Evolutionary conservation across 2,797 vertebrate genomes (phyloP).

Genomic region (Salarias fasciatus): DNA sequence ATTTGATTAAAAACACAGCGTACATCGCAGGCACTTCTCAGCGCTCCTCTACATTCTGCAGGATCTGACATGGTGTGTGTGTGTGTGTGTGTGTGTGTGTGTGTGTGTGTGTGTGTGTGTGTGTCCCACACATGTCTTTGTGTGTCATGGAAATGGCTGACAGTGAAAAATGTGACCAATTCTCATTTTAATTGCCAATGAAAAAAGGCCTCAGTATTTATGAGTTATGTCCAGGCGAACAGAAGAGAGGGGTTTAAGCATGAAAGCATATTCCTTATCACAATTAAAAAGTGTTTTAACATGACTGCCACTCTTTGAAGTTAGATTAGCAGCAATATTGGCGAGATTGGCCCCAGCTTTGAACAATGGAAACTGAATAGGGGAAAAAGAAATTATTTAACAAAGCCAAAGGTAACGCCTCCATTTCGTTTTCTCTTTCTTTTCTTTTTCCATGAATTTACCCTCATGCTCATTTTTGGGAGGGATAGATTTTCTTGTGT

Average conservation of each 20-base stretch:
- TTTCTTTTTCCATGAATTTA: conserved; percentile 50
- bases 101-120: conserved; percentile 26
- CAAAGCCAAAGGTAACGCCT: conserved; percentile 71
- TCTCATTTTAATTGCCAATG: conserved; percentile 78
- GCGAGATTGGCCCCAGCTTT: conserved; percentile 63
- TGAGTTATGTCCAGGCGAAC: conserved; percentile 68
- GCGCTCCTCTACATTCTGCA: too few relatives aligned
- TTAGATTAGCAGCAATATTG: conserved; percentile 77
- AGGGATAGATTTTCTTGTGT: conserved; percentile 55
- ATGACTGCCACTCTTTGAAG: conserved; percentile 78
- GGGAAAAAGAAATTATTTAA: conserved; percentile 65
- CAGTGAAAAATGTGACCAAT: conserved; percentile 80
- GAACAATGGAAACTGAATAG: conserved; percentile 70
- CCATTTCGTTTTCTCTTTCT: conserved; percentile 37
- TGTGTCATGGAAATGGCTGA: conserved; percentile 74
- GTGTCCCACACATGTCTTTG: conserved; percentile 55
- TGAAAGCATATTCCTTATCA: conserved; percentile 78
- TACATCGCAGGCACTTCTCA: not conserved
- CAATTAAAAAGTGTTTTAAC: conserved; percentile 76
- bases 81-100: conserved; percentile 16
- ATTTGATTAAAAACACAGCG: conserved; percentile 18
- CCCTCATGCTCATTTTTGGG: conserved; percentile 56
- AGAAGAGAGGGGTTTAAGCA: conserved; percentile 68
- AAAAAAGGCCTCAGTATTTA: conserved; percentile 72
- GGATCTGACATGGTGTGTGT: not conserved